Conservation (phyloP, 2,888 invertebrate genomes). For the Brachylomia viminalis region DNA sequence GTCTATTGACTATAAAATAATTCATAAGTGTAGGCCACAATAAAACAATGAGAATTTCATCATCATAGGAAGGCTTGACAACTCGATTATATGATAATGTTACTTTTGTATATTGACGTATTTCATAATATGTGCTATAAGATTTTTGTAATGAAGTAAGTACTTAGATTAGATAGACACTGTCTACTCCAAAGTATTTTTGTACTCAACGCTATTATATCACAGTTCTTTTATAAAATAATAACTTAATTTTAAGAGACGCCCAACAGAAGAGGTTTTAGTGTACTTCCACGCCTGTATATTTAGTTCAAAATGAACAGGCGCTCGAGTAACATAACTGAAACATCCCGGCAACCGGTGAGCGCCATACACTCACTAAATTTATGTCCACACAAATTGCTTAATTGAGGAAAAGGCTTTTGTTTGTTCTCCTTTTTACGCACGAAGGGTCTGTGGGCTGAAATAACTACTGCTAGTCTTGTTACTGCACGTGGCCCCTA, state of each 20-base stretch:
- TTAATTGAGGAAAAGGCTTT: slow-evolving; percentile 82
- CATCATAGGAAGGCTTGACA: background rate
- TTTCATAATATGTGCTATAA: too few relatives aligned
- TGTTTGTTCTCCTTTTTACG: slow-evolving; percentile 76
- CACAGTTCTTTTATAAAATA: slow-evolving; percentile 10
- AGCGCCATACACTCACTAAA: slow-evolving; percentile 74
- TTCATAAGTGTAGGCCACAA: background rate
- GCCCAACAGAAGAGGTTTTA: slow-evolving; percentile 36
- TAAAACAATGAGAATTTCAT: background rate
- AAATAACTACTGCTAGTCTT: slow-evolving; percentile 64
- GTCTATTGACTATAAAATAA: background rate
- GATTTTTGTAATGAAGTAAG: background rate
- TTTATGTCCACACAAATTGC: slow-evolving; percentile 81
- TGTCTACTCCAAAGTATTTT: background rate
- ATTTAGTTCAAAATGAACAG: slow-evolving; percentile 64
- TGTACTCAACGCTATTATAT: background rate
- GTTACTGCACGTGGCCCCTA: slow-evolving; percentile 59
- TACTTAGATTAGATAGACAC: background rate
- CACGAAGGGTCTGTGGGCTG: slow-evolving; percentile 63
- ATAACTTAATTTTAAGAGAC: slow-evolving; percentile 41
- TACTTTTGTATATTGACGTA: too few relatives aligned
- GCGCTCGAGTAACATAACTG: slow-evolving; percentile 63
- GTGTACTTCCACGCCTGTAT: slow-evolving; percentile 34
- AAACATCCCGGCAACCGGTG: slow-evolving; percentile 68
- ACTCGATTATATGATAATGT: background rate